Evolutionary conservation across 2,797 vertebrate genomes (phyloP), one percentile per base, ranked within the genome.

Genomic region (Threskiornis aethiopicus): DNA sequence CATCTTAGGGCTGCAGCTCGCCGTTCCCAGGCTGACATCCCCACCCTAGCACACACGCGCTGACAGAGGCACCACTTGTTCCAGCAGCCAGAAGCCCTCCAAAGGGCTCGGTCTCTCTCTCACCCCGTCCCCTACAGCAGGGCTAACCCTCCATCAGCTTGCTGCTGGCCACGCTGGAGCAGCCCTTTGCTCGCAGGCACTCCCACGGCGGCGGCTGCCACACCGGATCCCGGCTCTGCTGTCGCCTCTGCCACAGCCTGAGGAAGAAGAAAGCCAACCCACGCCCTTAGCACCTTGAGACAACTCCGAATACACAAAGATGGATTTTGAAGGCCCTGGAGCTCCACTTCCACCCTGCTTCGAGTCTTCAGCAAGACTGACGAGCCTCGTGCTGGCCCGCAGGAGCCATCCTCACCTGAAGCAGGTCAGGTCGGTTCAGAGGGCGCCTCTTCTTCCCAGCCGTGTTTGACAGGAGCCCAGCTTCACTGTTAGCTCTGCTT

Each of bases 11-110:
- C 31, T 51, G 71, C 72, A 26, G 55, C n/a, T 65, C 29, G 22
- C 37, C 5, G 3, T 1, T 16, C 17, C 35, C 77, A 29, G 25
- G 61, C 16, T 65, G 69, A n/a, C 39, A 41, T 11, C 10, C 16
- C 28, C 67, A 64, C 1, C 4, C 3, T 5, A 26, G 62, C 58
- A 54, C 52, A 29, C 6, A 3, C 0, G 5, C 3, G 2, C 5
- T 41, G 20, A 59, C 44, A 71, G 67, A 88, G 49, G 26, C 62
- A 58, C 10, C 24, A 1, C 33, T 79, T 51, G 28, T 59, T 69
- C 28, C 59, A 55, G 37, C 9, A 58, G n/a, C 26, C 81, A 89
- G 46, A 46, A 61, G 20, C 51, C 15, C 29, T 10, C 31, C 33
- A 5, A 47, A 37, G 57, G 64, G 17, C 25, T 70, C 11, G 18